Base-by-base conservation (phyloP, 2,888 invertebrate species). In the Melieria crassipennis region DNA sequence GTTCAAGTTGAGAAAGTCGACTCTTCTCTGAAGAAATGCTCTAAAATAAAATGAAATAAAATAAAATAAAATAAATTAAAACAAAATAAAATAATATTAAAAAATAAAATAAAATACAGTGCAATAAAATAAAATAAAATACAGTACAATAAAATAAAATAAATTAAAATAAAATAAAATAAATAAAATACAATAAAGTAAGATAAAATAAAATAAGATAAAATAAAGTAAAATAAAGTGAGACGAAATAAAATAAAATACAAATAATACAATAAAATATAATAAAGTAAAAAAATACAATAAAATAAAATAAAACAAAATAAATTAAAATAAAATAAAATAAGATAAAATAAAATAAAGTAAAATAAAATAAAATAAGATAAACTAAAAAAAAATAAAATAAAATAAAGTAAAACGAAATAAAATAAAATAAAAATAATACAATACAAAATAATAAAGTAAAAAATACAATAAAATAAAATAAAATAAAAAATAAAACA, bases 301-400 rank as follows among this genome's bases (percentile, higher is more conserved):
- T 5, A 1, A 57, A 57, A 57, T n/a, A 16, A 16, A 4, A 30
- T n/a, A n/a, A 57, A n/a, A 16, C 7, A n/a, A 57, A 5, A 57
- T 5, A 57, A 57, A 57, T 16, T 1, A n/a, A 6, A 57, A 57
- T n/a, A 56, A 11, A 57, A 30, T 57, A n/a, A 57, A 57, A 16
- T 57, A 57, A 57, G 16, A n/a, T 56, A 56, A 56, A 56, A 11
- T 56, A 56, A 56, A 56, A n/a, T n/a, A 56, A 56, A 56, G n/a
- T 56, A 56, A 11, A 1, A 56, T 11, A 56, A 56, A 4, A 13
- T 57, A 57, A 57, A 57, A 5, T 57, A 57, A 16, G 16, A 57
- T 11, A 5, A 45, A 60, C 1, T 11, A 42, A 60, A 60, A 60
- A 4, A 42, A 58, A 30, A 43, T 4, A 43, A 43, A 9, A 10